Evolutionary conservation across 2,888 invertebrate species (phyloP), one percentile per base, ranked within the genome.

Genomic region (Drosophila pegasa): DNA sequence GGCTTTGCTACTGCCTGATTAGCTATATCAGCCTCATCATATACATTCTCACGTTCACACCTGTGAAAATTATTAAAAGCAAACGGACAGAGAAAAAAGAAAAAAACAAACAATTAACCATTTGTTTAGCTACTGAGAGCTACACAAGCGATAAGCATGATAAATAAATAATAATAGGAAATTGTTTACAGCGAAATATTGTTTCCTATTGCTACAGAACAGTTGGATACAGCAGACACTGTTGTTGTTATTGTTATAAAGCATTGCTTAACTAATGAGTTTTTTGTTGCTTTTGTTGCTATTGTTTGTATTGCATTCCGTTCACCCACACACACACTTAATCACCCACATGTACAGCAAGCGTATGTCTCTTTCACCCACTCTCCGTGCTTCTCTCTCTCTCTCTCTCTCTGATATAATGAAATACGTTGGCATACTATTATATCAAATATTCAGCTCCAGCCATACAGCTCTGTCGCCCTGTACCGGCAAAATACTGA

Each of bases 141-240:
- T 70, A 56, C 40, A 27, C 58, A 41, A 33, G 25, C 64, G 78
- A 83, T 87, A 87, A 75, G 72, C 78, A 67, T 25, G 27, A 68
- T 38, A 84, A 87, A 80, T 78, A 78, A 65, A 65, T 69, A 72
- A 68, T 51, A 75, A 72, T 64, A 51, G 65, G 56, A 71, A 68
- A 75, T 78, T 78, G 71, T 67, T 80, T 62, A 78, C 66, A 31
- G 29, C 57, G 47, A 48, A 37, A 31, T 43, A 51, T 31, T 59
- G 48, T 67, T 74, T 82, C 59, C 66, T 68, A 57, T 60, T 45
- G 33, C 37, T 27, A 63, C 12, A 45, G 37, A 38, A 25, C 38
- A 37, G 20, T 16, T 60, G 59, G 54, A 6, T 18, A 25, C 55
- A 27, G 43, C 41, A 55, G 52, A 50, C 65, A 56, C 65, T 68